phyloP scores from a whole-genome alignment of 2,113 vertebrate species.

The Ammospiza nelsoni region DNA sequence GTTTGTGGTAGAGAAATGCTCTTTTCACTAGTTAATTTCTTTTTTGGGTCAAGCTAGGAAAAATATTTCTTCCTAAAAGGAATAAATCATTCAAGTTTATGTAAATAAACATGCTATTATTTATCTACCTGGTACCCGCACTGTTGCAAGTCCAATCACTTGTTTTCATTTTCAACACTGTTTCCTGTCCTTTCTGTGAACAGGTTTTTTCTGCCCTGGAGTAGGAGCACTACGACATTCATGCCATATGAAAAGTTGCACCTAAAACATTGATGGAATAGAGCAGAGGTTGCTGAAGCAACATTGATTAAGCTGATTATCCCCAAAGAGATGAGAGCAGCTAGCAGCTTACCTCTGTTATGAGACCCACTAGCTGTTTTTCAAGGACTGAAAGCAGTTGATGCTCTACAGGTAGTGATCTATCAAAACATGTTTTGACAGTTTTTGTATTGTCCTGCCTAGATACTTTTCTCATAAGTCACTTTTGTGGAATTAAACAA shows the following conservation, averaged over 20 bases:
- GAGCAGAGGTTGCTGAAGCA: neutral
- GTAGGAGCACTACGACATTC: neutral
- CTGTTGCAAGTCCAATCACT: neutral
- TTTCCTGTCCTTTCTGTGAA: neutral
- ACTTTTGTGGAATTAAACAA: neutral
- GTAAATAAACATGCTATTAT: conserved; percentile 32
- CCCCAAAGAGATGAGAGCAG: neutral
- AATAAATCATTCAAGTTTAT: conserved; percentile 53
- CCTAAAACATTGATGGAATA: neutral
- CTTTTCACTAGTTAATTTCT: conserved; percentile 17
- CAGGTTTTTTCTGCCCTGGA: neutral
- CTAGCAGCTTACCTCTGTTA: neutral
- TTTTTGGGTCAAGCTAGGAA: neutral
- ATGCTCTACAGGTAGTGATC: neutral
- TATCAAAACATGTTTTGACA: neutral
- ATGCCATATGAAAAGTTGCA: neutral
- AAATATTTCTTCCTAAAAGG: conserved; percentile 34
- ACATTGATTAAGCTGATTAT: neutral
- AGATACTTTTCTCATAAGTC: neutral
- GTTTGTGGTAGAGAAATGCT: conserved; percentile 14
- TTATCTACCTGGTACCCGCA: neutral
- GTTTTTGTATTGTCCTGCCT: neutral
- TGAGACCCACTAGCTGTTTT: neutral
- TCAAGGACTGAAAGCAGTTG: neutral
- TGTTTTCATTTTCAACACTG: neutral